A percentile compares a stretch with the other conserved stretches of the same genome.
phyloP scores from a whole-genome alignment of 1,140 invertebrate species.

The Penaeus japonicus region DNA sequence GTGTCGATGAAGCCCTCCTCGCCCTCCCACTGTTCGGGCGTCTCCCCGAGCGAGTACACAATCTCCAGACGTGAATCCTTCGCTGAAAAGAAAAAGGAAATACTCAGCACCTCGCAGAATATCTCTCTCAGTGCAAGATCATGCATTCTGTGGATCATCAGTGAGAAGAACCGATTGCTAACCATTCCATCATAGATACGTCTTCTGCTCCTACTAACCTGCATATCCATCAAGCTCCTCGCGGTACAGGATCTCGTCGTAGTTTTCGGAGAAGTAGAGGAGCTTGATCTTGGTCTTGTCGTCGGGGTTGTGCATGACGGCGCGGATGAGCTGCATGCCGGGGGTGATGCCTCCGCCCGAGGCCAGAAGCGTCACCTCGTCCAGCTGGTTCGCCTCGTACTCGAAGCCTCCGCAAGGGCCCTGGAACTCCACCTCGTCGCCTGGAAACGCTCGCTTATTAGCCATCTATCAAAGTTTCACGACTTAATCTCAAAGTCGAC shows the following conservation, averaged over 20 bases:
- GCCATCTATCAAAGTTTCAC: no score
- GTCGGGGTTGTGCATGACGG: conserved; percentile 32
- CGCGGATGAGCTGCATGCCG: conserved; percentile 57
- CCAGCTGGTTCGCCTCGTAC: conserved; percentile 44
- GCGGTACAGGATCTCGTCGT: conserved; percentile 54
- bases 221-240: conserved; percentile 55
- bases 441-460: background rate
- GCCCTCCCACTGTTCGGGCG: conserved; percentile 18
- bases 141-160: no score
- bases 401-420: conserved; percentile 59
- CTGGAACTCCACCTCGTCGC: conserved; percentile 55
- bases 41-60: background rate
- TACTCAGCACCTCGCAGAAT: no score
- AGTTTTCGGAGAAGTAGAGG: conserved; percentile 55
- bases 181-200: background rate
- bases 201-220: conserved; percentile 4
- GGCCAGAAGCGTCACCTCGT: conserved; percentile 49
- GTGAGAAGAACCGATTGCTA: no score
- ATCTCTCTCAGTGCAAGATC: no score
- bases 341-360: conserved; percentile 59
- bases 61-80: background rate
- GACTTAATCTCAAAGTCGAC: no score
- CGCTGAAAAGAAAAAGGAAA: background rate
- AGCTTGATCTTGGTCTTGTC: conserved; percentile 53
- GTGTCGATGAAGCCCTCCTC: conserved; percentile 2